phyloP scores from a whole-genome alignment of 2,113 vertebrate species.

The Malurus elegans region DNA sequence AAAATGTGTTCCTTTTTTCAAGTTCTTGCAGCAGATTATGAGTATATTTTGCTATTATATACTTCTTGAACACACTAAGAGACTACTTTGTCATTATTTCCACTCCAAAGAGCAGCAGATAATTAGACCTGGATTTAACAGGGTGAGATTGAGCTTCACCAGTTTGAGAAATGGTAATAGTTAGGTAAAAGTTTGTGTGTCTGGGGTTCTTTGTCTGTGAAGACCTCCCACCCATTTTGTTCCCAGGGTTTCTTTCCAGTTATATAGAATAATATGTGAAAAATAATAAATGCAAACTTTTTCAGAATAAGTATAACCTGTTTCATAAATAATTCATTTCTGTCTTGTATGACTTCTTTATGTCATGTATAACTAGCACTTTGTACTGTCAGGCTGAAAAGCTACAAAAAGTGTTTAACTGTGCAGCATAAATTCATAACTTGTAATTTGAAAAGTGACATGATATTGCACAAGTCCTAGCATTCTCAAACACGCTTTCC shows the following conservation, averaged over 20 bases:
- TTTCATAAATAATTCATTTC: constrained; percentile 49
- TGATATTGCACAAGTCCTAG: neutral
- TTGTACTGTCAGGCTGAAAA: constrained; percentile 47
- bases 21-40: neutral
- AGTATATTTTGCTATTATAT: constrained; percentile 35
- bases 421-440: constrained; percentile 38
- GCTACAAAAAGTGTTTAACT: constrained; percentile 49
- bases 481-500: neutral
- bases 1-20: neutral
- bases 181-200: neutral
- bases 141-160: neutral
- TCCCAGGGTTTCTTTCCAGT: neutral
- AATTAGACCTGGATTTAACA: neutral
- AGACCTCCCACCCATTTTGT: neutral
- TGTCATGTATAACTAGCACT: constrained; percentile 60
- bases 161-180: neutral
- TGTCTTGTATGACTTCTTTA: constrained; percentile 56
- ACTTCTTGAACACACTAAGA: neutral
- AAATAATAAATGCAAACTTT: constrained; percentile 21
- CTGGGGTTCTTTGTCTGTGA: neutral
- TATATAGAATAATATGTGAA: neutral
- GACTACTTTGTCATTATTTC: neutral
- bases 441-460: constrained; percentile 47
- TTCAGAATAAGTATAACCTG: constrained; percentile 7
- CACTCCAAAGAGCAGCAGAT: neutral